Percentiles rank a stretch among this genome's conserved stretches.
These are phyloP conservation scores for Ophioninae sp. DNA, from an alignment of 2,888 invertebrate species.

Conservation along the genomic window DNA sequence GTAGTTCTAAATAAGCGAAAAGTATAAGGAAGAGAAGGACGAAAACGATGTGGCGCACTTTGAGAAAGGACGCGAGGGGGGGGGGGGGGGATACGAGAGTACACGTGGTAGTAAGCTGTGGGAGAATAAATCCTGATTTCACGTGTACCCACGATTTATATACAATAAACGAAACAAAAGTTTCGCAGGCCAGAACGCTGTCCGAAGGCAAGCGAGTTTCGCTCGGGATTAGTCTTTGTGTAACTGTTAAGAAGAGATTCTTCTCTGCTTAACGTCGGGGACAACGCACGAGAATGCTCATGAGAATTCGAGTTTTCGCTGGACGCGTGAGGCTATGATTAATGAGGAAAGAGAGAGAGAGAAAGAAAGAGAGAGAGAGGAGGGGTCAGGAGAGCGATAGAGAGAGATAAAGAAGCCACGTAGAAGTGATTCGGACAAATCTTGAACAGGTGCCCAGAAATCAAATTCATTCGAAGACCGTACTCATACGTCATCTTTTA, in stretches of 20 bases:
- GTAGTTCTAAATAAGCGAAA: slow-evolving; percentile 63
- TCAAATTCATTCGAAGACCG: slow-evolving; percentile 33
- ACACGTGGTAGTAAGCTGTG: slow-evolving; percentile 11
- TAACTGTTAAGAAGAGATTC: slow-evolving; percentile 43
- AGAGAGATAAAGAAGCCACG: neutral
- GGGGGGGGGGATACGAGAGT: neutral
- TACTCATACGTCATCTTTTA: slow-evolving; percentile 10
- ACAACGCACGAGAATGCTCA: neutral
- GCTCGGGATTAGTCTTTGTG: slow-evolving; percentile 40
- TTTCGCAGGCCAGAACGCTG: neutral
- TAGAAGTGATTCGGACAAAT: slow-evolving; percentile 41
- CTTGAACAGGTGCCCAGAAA: slow-evolving; percentile 55
- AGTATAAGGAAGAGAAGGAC: neutral
- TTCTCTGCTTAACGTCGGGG: slow-evolving; percentile 5
- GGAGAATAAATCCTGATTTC: slow-evolving; percentile 60
- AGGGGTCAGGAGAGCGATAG: neutral
- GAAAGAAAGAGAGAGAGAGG: neutral
- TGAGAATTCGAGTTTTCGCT: slow-evolving; percentile 32
- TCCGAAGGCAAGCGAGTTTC: slow-evolving; percentile 10
- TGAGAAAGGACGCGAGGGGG: slow-evolving; percentile 36
- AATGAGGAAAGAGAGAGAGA: slow-evolving; percentile 49
- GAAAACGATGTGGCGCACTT: slow-evolving; percentile 39
- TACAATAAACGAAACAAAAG: slow-evolving; percentile 46
- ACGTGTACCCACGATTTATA: slow-evolving; percentile 58
- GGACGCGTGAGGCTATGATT: slow-evolving; percentile 57